Evolutionary conservation across 2,797 vertebrate species (phyloP).

Genomic region (Bradypus variegatus): DNA sequence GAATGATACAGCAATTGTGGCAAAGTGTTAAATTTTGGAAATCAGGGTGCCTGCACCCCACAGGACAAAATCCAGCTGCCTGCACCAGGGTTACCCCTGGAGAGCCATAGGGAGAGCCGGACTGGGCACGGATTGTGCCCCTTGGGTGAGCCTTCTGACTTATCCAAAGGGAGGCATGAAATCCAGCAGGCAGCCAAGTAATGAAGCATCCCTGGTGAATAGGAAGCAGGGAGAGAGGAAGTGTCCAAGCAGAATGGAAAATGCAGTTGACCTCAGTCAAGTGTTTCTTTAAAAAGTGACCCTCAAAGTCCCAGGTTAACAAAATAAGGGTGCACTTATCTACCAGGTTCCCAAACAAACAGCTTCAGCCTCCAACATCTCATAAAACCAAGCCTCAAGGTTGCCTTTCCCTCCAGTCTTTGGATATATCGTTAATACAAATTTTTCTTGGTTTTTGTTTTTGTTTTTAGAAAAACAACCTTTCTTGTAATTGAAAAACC

Average conservation of each 20-base stretch:
- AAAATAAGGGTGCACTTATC: too few relatives aligned
- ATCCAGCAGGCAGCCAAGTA: neutral
- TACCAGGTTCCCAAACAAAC: neutral
- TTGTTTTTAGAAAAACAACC: neutral
- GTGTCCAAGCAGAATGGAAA: accelerated
- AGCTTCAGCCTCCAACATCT: neutral
- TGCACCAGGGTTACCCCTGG: accelerated
- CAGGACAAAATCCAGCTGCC: neutral
- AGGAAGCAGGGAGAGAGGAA: too few relatives aligned
- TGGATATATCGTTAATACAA: neutral
- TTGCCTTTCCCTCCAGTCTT: neutral
- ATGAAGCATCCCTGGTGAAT: neutral
- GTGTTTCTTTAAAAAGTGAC: neutral
- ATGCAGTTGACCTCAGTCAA: neutral
- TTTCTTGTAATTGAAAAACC: neutral
- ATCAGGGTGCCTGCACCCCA: too few relatives aligned
- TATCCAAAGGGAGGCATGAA: too few relatives aligned
- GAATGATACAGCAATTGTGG: too few relatives aligned
- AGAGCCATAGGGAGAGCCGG: too few relatives aligned
- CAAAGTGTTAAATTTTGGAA: too few relatives aligned
- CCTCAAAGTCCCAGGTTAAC: neutral
- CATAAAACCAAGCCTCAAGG: neutral
- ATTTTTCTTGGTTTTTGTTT: neutral
- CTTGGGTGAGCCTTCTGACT: neutral
- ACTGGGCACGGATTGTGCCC: accelerated